phyloP scores from a whole-genome alignment of 2,888 invertebrate species.

The Lucinisca nassula region DNA sequence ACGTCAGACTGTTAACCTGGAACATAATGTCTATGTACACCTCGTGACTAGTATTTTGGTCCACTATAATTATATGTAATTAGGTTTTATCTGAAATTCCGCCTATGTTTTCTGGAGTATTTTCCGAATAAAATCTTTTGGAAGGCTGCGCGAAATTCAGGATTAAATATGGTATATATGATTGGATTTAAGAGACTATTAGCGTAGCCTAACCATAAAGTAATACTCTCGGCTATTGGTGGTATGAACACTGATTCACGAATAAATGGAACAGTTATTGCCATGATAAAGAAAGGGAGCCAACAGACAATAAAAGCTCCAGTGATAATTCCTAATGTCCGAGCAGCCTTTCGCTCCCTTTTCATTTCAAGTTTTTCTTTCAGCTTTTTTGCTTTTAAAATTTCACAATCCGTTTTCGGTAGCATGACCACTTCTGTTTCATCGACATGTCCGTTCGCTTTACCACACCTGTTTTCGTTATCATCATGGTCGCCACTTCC shows the following conservation, averaged over 20 bases:
- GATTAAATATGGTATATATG: slow-evolving; percentile 97
- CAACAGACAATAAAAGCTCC: slow-evolving; percentile 97
- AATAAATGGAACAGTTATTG: slow-evolving; percentile 94
- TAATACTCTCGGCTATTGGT: slow-evolving; percentile 85
- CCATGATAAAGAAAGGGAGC: slow-evolving; percentile 98
- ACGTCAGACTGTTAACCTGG: no score
- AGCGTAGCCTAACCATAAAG: slow-evolving; percentile 96
- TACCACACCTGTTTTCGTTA: slow-evolving; percentile 69
- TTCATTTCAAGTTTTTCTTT: slow-evolving; percentile 87
- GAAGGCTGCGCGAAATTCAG: slow-evolving; percentile 97
- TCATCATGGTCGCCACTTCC: slow-evolving; percentile 68
- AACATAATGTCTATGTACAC: no score
- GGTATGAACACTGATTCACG: slow-evolving; percentile 87
- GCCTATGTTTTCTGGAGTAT: slow-evolving; percentile 74
- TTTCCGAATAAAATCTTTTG: slow-evolving; percentile 92
- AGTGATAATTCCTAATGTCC: slow-evolving; percentile 91
- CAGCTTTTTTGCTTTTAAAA: slow-evolving; percentile 69
- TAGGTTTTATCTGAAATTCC: slow-evolving; percentile 18
- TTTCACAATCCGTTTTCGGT: slow-evolving; percentile 64
- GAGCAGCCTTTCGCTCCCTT: slow-evolving; percentile 87
- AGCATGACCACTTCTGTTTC: slow-evolving; percentile 58
- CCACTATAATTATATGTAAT: no score
- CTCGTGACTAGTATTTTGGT: no score
- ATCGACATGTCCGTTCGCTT: slow-evolving; percentile 65
- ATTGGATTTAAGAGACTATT: slow-evolving; percentile 97